Conservation (phyloP, 2,888 invertebrate species). For the Habrosyne pyritoides region DNA sequence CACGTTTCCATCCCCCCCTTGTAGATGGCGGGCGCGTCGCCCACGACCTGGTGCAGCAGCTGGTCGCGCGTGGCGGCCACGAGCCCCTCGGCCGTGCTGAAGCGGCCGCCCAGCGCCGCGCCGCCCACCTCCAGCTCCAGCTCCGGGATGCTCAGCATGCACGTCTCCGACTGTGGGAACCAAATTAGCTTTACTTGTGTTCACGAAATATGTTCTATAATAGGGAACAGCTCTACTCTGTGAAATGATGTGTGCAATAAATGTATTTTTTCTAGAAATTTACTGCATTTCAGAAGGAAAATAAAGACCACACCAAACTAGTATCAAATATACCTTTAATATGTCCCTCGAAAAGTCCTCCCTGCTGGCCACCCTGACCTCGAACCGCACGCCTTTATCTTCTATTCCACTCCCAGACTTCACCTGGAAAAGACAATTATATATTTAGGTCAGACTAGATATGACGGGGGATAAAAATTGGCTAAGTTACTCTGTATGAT, state of each 20-base stretch:
- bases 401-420: constrained; percentile 97
- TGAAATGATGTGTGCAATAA: too few species aligned
- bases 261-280: too few species aligned
- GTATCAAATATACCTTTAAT: constrained; percentile 91
- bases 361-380: constrained; percentile 86
- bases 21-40: constrained; percentile 83
- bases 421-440: constrained; percentile 85
- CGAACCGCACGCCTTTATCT: constrained; percentile 89
- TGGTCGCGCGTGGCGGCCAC: constrained; percentile 88
- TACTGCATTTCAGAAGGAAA: too few species aligned
- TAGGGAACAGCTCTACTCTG: too few species aligned
- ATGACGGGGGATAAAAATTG: too few species aligned
- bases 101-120: constrained; percentile 94
- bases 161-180: constrained; percentile 79
- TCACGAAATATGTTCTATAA: too few species aligned
- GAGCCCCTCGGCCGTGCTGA: constrained; percentile 97
- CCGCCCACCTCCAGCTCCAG: constrained; percentile 94
- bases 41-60: constrained; percentile 86
- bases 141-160: constrained; percentile 87
- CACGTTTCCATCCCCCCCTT: constrained; percentile 75
- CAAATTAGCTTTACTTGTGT: too few species aligned
- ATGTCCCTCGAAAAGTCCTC: constrained; percentile 96
- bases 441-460: too few species aligned
- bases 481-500: too few species aligned
- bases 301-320: too few species aligned